phyloP scores from a whole-genome alignment of 1,140 invertebrate genomes.

The Dendroctonus valens region DNA sequence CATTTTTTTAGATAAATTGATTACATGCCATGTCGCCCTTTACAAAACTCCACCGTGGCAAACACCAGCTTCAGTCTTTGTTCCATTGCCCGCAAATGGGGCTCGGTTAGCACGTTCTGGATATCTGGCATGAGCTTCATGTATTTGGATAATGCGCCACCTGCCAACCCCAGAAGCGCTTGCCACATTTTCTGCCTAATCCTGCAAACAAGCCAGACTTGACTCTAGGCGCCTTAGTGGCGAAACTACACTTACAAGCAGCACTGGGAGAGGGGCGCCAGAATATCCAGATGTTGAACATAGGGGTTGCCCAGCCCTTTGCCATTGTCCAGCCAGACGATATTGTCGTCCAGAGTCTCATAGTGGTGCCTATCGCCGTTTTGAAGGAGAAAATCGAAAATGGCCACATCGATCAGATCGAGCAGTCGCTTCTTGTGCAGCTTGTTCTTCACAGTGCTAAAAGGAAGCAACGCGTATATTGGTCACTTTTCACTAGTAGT shows the following conservation, averaged over 20 bases:
- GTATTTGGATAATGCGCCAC: slow-evolving; percentile 60
- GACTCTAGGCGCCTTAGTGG: not conserved
- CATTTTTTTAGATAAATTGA: too few species aligned
- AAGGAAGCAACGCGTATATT: slow-evolving; percentile 35
- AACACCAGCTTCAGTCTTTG: slow-evolving; percentile 70
- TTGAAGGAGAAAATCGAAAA: slow-evolving; percentile 93
- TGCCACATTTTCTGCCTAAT: slow-evolving; percentile 68
- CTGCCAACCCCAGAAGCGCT: slow-evolving; percentile 66
- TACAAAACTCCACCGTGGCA: slow-evolving; percentile 72
- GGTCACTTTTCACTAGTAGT: not conserved
- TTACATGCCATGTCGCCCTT: not conserved
- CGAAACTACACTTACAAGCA: slow-evolving; percentile 69
- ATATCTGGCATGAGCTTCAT: slow-evolving; percentile 55
- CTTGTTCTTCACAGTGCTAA: slow-evolving; percentile 55
- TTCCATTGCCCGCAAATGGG: slow-evolving; percentile 78
- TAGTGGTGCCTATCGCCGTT: slow-evolving; percentile 95
- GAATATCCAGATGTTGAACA: slow-evolving; percentile 79
- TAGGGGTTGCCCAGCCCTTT: slow-evolving; percentile 88
- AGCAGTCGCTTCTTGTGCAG: slow-evolving; percentile 64
- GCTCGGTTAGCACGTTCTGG: slow-evolving; percentile 66
- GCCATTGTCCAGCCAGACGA: slow-evolving; percentile 90
- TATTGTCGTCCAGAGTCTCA: slow-evolving; percentile 73
- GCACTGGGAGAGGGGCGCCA: slow-evolving; percentile 88
- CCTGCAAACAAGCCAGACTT: slow-evolving; percentile 50
- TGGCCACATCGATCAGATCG: slow-evolving; percentile 82